Base-by-base conservation (phyloP, 1,140 invertebrate genomes). In the Harlomillsia oculata region DNA sequence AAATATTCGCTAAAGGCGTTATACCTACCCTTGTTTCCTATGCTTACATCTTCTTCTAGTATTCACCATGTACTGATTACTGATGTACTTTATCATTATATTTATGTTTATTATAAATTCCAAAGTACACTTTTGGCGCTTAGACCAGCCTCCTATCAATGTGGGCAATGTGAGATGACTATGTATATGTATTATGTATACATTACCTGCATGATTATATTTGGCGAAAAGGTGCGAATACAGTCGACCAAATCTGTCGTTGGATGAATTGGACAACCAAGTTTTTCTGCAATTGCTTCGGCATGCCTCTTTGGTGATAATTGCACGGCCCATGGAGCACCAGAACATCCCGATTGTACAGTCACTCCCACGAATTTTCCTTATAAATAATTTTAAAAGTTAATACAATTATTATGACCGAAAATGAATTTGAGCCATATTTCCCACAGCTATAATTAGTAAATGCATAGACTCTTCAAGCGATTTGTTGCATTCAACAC, bases 261-360 rank as follows among this genome's bases (percentile, higher is more conserved):
- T 9, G 65, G 53, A 8, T 34, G 13, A 21, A 39, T 45, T 14
- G 67, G 60, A 52, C 69, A 71, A 1, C 64, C 63, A 8, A 71
- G 55, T 23, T 67, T 64, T 16, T 43, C 49, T 4, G 67, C 69
- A 18, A 71, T 56, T 43, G 63, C 63, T 40, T 65, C 48, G 13
- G 69, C 68, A 57, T 68, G 66, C 29, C 56, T 59, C 13, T 52
- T 37, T 3, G 70, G 70, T 0, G 57, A 54, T 0, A 39, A 36
- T 55, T 71, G 70, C 23, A 71, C 53, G n/a, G 70, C 68, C 70
- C 70, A 71, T 11, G 68, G 69, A 5, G 69, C 70, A 13, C 67
- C 58, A 18, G 56, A 61, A 25, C 57, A 67, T 16, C 59, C 59
- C n/a, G 56, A 58, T 32, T 65, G 63, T 4, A 62, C 57, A n/a